Conservation (phyloP, 2,888 invertebrate species). For the Parnassius mnemosyne region DNA sequence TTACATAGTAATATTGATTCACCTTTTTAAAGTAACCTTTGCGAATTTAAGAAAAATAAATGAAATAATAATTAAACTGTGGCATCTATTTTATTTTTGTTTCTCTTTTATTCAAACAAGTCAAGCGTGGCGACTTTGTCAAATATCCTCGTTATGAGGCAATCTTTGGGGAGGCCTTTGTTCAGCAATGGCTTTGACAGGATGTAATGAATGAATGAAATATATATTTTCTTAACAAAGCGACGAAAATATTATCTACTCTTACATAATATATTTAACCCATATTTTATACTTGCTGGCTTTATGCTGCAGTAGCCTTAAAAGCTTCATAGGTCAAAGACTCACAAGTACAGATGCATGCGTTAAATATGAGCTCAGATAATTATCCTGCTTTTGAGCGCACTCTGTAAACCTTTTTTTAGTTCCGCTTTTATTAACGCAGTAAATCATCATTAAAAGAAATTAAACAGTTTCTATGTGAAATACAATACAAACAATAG, state of each 20-base stretch:
- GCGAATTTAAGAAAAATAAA: no score
- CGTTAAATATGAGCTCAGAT: constrained; percentile 24
- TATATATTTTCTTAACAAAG: not conserved
- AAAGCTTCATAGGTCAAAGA: constrained; percentile 22
- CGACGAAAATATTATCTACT: not conserved
- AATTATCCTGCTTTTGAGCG: constrained; percentile 23
- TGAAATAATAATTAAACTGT: no score
- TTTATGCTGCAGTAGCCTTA: constrained; percentile 13
- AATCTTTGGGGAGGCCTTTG: no score
- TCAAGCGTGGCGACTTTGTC: no score
- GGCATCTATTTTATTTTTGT: no score
- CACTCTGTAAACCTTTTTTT: constrained; percentile 21
- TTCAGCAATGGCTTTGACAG: no score
- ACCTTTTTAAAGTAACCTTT: no score
- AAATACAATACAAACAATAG: no score
- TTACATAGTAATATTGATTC: no score
- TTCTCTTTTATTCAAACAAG: no score
- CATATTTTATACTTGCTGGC: constrained; percentile 14
- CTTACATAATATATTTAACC: constrained; percentile 13
- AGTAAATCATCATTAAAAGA: constrained; percentile 25
- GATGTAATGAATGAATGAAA: no score
- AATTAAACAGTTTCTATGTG: constrained; percentile 23
- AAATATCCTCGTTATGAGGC: no score
- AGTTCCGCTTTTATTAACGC: constrained; percentile 23
- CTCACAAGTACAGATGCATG: constrained; percentile 16